Evolutionary conservation across 2,888 invertebrate species (phyloP), one percentile per base, ranked within the genome.

Genomic region (Ennomos fuscantarius): DNA sequence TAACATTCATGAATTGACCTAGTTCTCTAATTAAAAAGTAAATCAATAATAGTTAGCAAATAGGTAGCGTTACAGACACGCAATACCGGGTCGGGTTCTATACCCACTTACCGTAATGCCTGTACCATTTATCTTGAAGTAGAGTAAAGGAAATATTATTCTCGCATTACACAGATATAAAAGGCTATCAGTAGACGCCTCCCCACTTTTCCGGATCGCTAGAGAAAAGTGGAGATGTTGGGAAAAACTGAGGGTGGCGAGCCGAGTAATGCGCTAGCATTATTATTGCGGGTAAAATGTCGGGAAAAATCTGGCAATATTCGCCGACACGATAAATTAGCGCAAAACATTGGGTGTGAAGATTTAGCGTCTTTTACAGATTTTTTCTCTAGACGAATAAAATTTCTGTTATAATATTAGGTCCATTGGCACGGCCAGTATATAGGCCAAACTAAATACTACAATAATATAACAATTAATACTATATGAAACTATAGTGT

Each of bases 221-320:
- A 69, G 71, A 76, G 69, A 73, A 65, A 70, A 50, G 54, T 66
- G 69, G 73, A 76, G 78, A 75, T 69, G 68, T 70, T 69, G 65
- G 68, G 67, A 74, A 75, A 57, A 74, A 73, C 67, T 72, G 79
- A 72, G 86, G 86, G 84, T 76, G 82, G 76, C 70, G 78, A 76
- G 69, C 73, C 81, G 82, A 66, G 71, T 86, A 84, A 87, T 84
- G 80, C 75, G 74, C 72, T 75, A 72, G 81, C 82, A 77, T 79
- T 85, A 82, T 86, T 82, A 82, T 81, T 78, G 81, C 74, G 76
- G 76, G 73, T 73, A 78, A 86, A 85, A 80, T 70, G 80, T 76
- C 76, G 81, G 79, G 79, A 82, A 73, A 74, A 81, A 82, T 82
- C 76, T 65, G 64, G 61, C 70, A 73, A 72, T 74, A 73, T 74